These are phyloP conservation scores for Probaryconus sp. DNA, from an alignment of 1,140 invertebrate genomes.

Conservation along the genomic window DNA sequence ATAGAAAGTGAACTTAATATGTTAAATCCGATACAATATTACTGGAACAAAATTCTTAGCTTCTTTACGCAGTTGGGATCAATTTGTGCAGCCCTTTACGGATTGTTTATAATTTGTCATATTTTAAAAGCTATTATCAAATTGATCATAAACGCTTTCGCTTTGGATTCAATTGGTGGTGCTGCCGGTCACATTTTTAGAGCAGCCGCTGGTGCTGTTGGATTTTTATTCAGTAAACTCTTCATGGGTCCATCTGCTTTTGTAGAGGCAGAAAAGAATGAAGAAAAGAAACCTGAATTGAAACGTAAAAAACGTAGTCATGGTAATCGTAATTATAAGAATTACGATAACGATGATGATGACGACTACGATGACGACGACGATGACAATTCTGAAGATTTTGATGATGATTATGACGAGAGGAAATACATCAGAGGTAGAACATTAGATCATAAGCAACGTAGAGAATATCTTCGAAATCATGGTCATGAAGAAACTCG, in stretches of 20 bases:
- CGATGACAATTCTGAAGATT: too few relatives aligned
- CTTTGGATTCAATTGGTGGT: conserved; percentile 10
- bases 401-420: too few relatives aligned
- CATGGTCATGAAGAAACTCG: too few relatives aligned
- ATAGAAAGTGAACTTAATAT: background rate
- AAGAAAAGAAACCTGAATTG: too few relatives aligned
- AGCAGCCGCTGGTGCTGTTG: background rate
- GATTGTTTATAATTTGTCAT: conserved; percentile 12
- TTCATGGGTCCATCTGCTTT: conserved; percentile 11
- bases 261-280: too few relatives aligned
- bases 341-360: too few relatives aligned
- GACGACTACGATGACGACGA: too few relatives aligned
- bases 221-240: background rate
- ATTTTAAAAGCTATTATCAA: conserved; percentile 10
- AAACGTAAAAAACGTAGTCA: too few relatives aligned
- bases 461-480: too few relatives aligned
- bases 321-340: too few relatives aligned
- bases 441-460: too few relatives aligned
- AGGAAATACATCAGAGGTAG: too few relatives aligned
- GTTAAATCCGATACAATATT: background rate
- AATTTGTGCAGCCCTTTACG: conserved; percentile 3
- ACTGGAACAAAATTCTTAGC: background rate
- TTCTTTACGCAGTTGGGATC: conserved; percentile 4
- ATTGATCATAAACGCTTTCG: conserved; percentile 11
- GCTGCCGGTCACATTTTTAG: conserved; percentile 9